Evolutionary conservation across 2,113 vertebrate species (phyloP).

Genomic region (Dicaeum eximium): DNA sequence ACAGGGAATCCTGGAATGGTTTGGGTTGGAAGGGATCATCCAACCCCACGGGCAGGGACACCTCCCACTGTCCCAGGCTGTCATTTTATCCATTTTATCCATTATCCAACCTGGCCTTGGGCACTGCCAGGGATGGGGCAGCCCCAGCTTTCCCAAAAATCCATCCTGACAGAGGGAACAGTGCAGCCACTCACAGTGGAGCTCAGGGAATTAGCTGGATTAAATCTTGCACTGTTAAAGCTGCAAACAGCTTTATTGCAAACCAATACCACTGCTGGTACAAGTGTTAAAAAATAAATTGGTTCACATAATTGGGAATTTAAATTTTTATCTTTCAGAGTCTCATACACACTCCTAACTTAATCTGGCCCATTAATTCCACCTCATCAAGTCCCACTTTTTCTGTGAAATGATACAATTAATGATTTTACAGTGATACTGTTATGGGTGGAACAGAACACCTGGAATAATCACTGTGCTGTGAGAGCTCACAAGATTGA

Average conservation of each 20-base stretch:
- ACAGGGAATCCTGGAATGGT: background rate
- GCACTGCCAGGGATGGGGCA: background rate
- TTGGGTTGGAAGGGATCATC: background rate
- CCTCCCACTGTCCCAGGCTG: background rate
- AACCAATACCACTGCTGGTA: background rate
- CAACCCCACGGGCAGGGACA: background rate
- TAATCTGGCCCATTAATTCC: constrained; percentile 12
- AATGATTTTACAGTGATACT: background rate
- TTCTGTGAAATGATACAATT: background rate
- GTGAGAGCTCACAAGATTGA: background rate
- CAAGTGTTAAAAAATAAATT: background rate
- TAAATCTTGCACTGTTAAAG: background rate
- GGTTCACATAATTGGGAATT: constrained; percentile 10
- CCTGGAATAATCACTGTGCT: background rate
- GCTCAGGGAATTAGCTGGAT: background rate
- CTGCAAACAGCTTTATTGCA: constrained; percentile 6
- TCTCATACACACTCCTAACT: background rate
- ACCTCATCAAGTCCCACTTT: background rate
- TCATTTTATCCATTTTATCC: background rate
- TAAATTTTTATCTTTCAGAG: constrained; percentile 25
- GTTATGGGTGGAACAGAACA: background rate
- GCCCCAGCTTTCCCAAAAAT: background rate
- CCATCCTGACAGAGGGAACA: background rate
- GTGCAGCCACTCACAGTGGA: background rate
- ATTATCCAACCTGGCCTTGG: background rate